These are phyloP conservation scores for Myotis pilosus DNA, from an alignment of 2,797 vertebrate species.

Conservation along the genomic window DNA sequence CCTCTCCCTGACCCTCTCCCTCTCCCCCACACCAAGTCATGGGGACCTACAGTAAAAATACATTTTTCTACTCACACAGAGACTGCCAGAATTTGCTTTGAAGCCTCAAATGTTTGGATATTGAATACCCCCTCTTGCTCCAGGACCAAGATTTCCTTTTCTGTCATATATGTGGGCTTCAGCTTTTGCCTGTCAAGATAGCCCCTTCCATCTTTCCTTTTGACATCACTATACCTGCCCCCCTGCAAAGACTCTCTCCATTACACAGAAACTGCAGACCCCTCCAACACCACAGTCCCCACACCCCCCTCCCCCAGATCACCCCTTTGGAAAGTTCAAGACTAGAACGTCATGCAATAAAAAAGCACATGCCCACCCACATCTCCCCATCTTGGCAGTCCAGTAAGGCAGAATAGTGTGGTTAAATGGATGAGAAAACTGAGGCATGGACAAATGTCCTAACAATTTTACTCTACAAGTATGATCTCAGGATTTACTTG, in stretches of 20 bases:
- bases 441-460: neutral
- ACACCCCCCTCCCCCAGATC: neutral
- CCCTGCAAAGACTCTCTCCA: neutral
- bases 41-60: neutral
- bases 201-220: conserved; percentile 20
- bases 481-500: neutral
- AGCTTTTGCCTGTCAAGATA: neutral
- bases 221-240: neutral
- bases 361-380: neutral
- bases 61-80: neutral
- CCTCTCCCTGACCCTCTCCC: no score
- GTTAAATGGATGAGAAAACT: neutral
- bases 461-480: neutral
- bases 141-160: conserved; percentile 26
- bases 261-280: neutral
- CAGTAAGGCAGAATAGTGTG: neutral
- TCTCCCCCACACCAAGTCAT: neutral
- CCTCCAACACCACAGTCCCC: neutral
- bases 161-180: neutral
- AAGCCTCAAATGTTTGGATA: conserved; percentile 25
- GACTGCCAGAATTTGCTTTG: neutral
- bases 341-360: neutral
- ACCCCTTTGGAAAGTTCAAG: neutral
- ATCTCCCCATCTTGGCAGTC: neutral
- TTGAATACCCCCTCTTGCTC: neutral